phyloP scores from a whole-genome alignment of 2,113 vertebrate genomes.

The Lepisosteus oculatus region DNA sequence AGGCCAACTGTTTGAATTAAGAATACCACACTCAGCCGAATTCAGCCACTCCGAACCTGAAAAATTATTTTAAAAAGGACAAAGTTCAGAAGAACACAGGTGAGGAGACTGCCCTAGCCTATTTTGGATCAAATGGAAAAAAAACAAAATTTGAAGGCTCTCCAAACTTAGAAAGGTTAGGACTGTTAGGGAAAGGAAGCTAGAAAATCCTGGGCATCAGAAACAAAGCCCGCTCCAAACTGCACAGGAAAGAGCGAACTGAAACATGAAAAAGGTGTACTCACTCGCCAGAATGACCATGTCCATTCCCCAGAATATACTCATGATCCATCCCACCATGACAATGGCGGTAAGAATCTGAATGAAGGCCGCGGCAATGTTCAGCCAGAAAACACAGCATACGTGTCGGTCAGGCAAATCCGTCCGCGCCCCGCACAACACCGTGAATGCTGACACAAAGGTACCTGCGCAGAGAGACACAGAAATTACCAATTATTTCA shows the following conservation, averaged over 20 bases:
- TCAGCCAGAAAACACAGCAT: slow-evolving; percentile 97
- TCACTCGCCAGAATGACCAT: slow-evolving; percentile 98
- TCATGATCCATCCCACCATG: slow-evolving; percentile 99
- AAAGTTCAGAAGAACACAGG: too few relatives aligned
- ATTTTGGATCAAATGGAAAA: too few relatives aligned
- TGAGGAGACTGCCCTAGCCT: too few relatives aligned
- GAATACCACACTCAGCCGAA: too few relatives aligned
- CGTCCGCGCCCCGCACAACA: slow-evolving; percentile 88
- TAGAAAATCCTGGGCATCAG: too few relatives aligned
- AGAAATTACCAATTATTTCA: background rate
- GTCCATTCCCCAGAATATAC: slow-evolving; percentile 99
- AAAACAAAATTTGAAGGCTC: too few relatives aligned
- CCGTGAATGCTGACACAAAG: slow-evolving; percentile 88
- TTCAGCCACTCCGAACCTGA: too few relatives aligned
- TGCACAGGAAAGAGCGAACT: background rate
- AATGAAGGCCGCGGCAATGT: slow-evolving; percentile 90
- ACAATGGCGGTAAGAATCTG: slow-evolving; percentile 93
- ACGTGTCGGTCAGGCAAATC: slow-evolving; percentile 86
- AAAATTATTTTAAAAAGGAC: too few relatives aligned
- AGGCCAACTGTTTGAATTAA: too few relatives aligned
- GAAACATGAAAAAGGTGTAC: slow-evolving; percentile 42
- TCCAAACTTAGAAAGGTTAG: too few relatives aligned
- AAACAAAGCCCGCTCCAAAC: too few relatives aligned
- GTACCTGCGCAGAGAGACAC: slow-evolving; percentile 70
- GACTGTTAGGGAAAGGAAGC: too few relatives aligned